Evolutionary conservation across 1,140 invertebrate genomes (phyloP).

Genomic region (Centruroides sculpturatus): DNA sequence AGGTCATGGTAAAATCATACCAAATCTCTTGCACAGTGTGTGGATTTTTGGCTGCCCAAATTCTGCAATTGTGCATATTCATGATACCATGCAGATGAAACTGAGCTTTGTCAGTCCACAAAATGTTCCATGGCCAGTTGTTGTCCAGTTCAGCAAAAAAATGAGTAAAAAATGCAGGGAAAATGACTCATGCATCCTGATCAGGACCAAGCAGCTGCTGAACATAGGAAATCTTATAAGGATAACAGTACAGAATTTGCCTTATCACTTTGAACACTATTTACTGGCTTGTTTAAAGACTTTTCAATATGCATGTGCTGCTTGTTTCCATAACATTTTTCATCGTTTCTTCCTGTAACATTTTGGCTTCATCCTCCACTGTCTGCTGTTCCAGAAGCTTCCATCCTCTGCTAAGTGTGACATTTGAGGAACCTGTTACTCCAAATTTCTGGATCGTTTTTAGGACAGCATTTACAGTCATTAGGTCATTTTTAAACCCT

Average conservation of each 20-base stretch:
- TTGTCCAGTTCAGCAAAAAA: constrained; percentile 3
- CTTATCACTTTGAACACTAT: background rate
- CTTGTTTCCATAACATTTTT: background rate
- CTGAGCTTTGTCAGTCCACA: background rate
- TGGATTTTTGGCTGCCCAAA: background rate
- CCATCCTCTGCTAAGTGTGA: background rate
- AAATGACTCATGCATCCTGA: background rate
- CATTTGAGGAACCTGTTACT: background rate
- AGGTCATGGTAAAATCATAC: background rate
- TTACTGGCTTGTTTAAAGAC: background rate
- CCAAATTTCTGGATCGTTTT: background rate
- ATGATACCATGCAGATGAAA: background rate
- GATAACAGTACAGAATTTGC: background rate
- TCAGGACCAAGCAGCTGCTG: background rate
- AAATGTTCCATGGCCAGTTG: background rate
- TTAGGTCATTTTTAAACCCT: background rate
- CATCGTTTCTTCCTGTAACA: background rate
- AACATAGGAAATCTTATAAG: constrained; percentile 1
- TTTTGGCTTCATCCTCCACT: background rate
- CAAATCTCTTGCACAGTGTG: background rate
- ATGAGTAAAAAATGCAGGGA: background rate
- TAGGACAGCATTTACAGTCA: background rate
- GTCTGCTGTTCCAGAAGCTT: background rate
- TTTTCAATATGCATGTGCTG: background rate
- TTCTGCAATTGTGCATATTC: background rate